Percentiles rank a stretch among this genome's conserved stretches.
Conservation (phyloP, 2,888 invertebrate species). For the Drosophila diplacantha region DNA sequence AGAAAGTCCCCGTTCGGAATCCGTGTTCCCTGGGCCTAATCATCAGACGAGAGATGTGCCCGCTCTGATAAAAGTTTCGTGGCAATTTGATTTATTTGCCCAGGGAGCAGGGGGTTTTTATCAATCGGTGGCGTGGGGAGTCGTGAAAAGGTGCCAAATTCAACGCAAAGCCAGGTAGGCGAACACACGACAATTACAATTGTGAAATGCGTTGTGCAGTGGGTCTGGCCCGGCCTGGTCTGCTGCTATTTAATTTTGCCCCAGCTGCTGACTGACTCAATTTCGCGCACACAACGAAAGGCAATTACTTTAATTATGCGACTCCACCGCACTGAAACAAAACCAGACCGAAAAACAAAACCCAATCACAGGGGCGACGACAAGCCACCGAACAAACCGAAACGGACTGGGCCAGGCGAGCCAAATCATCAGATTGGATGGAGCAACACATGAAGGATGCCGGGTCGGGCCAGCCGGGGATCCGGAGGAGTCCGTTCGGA, state of each 20-base stretch:
- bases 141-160: constrained; percentile 40
- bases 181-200: constrained; percentile 54
- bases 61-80: constrained; percentile 30
- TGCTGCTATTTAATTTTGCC: constrained; percentile 47
- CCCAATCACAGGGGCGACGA: constrained; percentile 54
- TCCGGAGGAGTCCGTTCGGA: constrained; percentile 24
- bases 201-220: constrained; percentile 61
- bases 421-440: constrained; percentile 40
- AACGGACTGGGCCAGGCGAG: constrained; percentile 10
- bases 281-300: constrained; percentile 59
- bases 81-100: constrained; percentile 44
- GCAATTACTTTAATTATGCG: constrained; percentile 71
- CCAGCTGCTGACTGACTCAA: constrained; percentile 59
- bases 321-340: constrained; percentile 51
- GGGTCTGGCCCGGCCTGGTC: constrained; percentile 2
- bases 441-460: constrained; percentile 37
- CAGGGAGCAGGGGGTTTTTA: constrained; percentile 21
- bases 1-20: background rate
- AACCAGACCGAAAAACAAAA: constrained; percentile 31
- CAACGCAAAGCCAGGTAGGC: constrained; percentile 26
- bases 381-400: constrained; percentile 44
- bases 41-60: constrained; percentile 32
- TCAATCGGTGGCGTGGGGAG: constrained; percentile 12
- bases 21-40: constrained; percentile 16
- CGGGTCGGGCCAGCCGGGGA: background rate